A percentile compares a stretch with the other conserved stretches of the same genome.
Conservation (phyloP, 2,113 vertebrate genomes). For the Pampusana beccarii region DNA sequence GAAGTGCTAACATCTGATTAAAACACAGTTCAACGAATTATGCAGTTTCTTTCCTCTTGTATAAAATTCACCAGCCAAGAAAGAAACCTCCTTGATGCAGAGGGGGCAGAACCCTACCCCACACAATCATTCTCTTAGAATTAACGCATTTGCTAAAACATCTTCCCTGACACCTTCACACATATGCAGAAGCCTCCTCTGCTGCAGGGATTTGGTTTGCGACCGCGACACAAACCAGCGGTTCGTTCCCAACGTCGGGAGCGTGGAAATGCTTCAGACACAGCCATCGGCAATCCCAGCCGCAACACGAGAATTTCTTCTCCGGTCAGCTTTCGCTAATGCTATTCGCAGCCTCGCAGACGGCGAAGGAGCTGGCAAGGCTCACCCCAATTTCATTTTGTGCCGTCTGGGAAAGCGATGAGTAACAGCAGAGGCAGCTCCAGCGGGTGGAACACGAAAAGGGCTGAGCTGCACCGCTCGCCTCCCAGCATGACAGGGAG, state of each 20-base stretch:
- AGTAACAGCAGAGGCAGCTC: background rate
- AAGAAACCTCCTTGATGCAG: background rate
- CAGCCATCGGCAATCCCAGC: background rate
- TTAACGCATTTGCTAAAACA: background rate
- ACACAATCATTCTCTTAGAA: background rate
- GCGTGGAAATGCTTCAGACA: background rate
- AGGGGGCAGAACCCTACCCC: background rate
- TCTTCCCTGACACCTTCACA: background rate
- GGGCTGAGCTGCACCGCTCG: rapidly evolving
- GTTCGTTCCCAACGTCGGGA: rapidly evolving
- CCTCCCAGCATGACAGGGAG: rapidly evolving
- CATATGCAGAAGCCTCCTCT: background rate
- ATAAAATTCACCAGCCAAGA: background rate
- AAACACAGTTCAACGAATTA: background rate
- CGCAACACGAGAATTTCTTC: background rate
- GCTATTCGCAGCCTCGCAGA: background rate
- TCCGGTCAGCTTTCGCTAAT: background rate
- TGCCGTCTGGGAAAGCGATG: background rate
- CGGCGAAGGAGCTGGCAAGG: background rate
- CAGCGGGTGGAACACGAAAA: rapidly evolving
- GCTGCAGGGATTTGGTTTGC: background rate
- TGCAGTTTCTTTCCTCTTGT: background rate
- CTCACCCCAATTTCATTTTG: background rate
- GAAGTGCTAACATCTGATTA: background rate
- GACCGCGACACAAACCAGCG: background rate